Evolutionary conservation across 1,140 invertebrate genomes (phyloP), one percentile per base, ranked within the genome.

Genomic region (Drosophila willistoni): DNA sequence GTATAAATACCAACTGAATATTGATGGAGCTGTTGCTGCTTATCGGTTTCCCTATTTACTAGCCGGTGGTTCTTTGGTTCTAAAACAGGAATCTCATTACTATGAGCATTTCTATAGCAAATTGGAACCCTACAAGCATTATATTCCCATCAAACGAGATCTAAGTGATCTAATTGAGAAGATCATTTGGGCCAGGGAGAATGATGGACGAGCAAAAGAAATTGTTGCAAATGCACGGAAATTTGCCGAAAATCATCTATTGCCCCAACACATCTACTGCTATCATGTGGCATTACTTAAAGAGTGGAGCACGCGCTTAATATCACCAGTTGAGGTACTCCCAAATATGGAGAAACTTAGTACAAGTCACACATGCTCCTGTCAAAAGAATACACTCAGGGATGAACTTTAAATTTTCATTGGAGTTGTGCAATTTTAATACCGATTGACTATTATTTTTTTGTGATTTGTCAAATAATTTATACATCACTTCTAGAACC

Each of bases 1-100:
- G 97, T 98, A 98, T 86, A 99, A 99, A 93, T 99, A 98, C 93
- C 97, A 98, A 93, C 91, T 99, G 19, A 98, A 96, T 91, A 95
- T 99, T 56, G 98, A 99, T 94, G 98, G 98, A 17, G 98, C 98
- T 66, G 98, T 99, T 19, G 98, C 98, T 51, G 97, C 98, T 0
- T 99, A 99, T 93, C 94, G 98, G 79, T 95, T 98, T 67, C 98
- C 98, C 1, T 99, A 98, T 92, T 93, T 99, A 12, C 91, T 99
- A 63, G 96, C 94, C 65, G 98, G 98, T 9, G 96, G 96, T 90
- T 95, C 96, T 19, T 92, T 98, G 44, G 95, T 99, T 10, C 93
- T 99, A 1, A 99, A 99, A 93, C 97, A 98, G 92, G 95, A 97
- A 55, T 99, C 98, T 0, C 93, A 94, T 19, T 99, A 98, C 92